Evolutionary conservation across 2,113 vertebrate genomes (phyloP).

Genomic region (Callorhinus ursinus): DNA sequence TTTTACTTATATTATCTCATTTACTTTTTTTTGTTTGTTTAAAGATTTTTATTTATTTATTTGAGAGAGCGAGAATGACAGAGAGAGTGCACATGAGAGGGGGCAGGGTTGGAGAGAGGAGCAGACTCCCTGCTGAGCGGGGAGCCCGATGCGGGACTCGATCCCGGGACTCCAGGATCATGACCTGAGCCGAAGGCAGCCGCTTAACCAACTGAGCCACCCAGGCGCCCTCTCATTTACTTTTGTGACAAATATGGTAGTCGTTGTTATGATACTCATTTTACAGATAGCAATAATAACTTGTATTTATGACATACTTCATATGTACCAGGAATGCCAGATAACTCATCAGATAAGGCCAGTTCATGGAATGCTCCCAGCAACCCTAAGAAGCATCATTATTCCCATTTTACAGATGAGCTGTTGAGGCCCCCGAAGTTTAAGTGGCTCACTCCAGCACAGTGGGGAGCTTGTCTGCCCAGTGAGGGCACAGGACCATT

Average conservation of each 20-base stretch:
- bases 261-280: constrained; percentile 15
- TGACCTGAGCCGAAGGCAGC: too few relatives aligned
- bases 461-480: not conserved
- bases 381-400: not conserved
- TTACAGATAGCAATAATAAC: not conserved
- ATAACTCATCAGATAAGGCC: not conserved
- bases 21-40: too few relatives aligned
- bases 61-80: too few relatives aligned
- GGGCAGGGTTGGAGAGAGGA: too few relatives aligned
- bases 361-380: not conserved
- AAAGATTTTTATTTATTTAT: too few relatives aligned
- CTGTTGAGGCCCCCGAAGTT: not conserved
- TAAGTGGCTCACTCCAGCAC: not conserved
- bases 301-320: not conserved
- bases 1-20: constrained; percentile 6
- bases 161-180: too few relatives aligned
- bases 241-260: not conserved
- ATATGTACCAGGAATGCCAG: not conserved
- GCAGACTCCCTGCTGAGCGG: too few relatives aligned
- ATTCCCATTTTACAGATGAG: not conserved
- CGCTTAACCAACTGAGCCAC: too few relatives aligned
- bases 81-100: too few relatives aligned
- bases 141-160: too few relatives aligned
- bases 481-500: not conserved
- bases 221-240: too few relatives aligned